A percentile compares a stretch with the other conserved stretches of the same genome.
These are phyloP conservation scores for Clarias macrocephalus DNA, from an alignment of 2,113 vertebrate species.

Conservation along the genomic window DNA sequence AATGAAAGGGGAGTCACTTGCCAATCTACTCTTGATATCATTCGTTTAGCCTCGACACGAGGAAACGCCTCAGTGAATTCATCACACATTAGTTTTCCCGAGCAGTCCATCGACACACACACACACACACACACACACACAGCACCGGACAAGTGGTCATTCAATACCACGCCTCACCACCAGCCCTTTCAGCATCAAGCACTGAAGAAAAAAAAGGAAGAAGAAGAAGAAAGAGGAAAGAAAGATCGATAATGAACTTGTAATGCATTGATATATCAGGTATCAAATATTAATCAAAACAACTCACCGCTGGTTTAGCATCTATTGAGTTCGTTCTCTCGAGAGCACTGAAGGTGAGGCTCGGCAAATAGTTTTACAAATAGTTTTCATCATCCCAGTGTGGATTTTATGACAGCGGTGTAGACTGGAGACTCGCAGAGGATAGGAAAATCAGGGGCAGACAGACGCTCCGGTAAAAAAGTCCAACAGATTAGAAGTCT, in stretches of 20 bases:
- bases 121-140: conserved; percentile 43
- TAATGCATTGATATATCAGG: conserved; percentile 56
- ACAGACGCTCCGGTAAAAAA: not conserved
- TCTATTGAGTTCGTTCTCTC: conserved; percentile 61
- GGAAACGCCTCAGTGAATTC: conserved; percentile 64
- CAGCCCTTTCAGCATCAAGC: conserved; percentile 44
- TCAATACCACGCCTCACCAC: conserved; percentile 32
- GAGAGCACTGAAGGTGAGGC: conserved; percentile 56
- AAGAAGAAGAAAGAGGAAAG: no score
- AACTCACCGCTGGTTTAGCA: conserved; percentile 58
- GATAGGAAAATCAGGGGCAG: not conserved
- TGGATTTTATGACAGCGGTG: not conserved
- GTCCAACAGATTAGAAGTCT: not conserved
- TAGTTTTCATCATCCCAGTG: conserved; percentile 53
- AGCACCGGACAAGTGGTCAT: conserved; percentile 44
- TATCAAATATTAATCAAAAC: conserved; percentile 70
- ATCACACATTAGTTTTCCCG: conserved; percentile 63
- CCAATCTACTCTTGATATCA: conserved; percentile 61
- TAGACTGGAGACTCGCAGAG: not conserved
- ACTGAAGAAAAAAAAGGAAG: not conserved
- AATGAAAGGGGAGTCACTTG: conserved; percentile 42
- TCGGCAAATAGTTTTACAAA: conserved; percentile 53
- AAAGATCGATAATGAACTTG: conserved; percentile 49
- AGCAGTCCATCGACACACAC: conserved; percentile 61
- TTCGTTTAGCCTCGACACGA: conserved; percentile 51